Conservation (phyloP, 2,113 vertebrate genomes). For the Furnarius figulus region DNA sequence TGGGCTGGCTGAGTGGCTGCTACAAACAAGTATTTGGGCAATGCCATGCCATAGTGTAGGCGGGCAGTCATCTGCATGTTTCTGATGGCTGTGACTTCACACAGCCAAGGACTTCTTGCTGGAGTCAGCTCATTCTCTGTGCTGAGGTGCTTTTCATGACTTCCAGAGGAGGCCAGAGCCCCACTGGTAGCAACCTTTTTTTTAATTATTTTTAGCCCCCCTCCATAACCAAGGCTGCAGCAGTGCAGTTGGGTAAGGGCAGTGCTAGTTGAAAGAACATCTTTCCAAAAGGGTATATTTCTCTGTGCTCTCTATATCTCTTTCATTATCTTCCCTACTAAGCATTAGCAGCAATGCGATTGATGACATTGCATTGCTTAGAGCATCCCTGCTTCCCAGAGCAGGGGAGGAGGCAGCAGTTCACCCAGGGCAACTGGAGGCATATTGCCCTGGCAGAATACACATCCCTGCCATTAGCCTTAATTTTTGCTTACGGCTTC, state of each 20-base stretch:
- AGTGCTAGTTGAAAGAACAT: background rate
- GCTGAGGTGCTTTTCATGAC: background rate
- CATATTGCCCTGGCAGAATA: background rate
- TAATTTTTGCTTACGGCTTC: background rate
- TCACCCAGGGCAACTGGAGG: background rate
- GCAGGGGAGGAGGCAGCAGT: background rate
- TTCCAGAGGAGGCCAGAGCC: background rate
- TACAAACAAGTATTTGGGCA: background rate
- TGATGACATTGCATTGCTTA: rapidly evolving
- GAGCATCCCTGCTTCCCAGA: background rate
- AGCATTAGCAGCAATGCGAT: background rate
- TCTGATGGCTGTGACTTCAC: background rate
- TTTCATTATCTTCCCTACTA: background rate
- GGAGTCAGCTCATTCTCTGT: background rate
- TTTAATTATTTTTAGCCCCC: background rate
- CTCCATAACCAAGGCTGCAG: background rate
- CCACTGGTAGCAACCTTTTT: background rate
- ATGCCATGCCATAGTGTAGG: rapidly evolving
- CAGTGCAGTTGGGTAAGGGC: background rate
- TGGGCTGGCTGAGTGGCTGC: background rate
- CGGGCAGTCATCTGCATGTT: background rate
- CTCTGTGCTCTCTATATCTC: background rate
- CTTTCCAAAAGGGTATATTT: background rate
- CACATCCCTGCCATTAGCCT: background rate
- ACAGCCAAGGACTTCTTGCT: background rate